Base-by-base conservation (phyloP, 2,888 invertebrate genomes). In the Cartodere bifasciata region DNA sequence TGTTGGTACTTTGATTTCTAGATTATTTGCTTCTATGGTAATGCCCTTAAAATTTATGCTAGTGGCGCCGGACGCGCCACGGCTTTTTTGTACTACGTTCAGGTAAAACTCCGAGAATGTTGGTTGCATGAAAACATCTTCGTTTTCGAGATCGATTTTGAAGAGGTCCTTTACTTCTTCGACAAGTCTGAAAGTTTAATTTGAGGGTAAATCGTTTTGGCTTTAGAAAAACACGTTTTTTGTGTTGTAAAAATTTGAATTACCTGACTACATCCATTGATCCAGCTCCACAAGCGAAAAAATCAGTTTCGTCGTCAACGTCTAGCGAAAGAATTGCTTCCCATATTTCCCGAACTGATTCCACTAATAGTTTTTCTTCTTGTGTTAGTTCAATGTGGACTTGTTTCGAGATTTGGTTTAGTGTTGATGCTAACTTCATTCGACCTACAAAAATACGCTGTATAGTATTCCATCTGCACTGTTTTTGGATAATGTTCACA, bases 191-290 rank as follows among this genome's bases (percentile, higher is more conserved):
- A 3, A 46, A 39, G 10, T 20, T 3, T n/a, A n/a, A n/a, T 17
- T 17, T 9, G 6, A 20, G 20, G 20, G 20, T 20, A 20, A 20
- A 20, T 20, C 6, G 20, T 7, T 20, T 6, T 20, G 20, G 9
- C 20, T 7, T 7, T 20, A 20, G 9, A n/a, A n/a, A n/a, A n/a
- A n/a, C n/a, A n/a, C n/a, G n/a, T n/a, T n/a, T n/a, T n/a, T n/a
- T n/a, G n/a, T n/a, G n/a, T n/a, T n/a, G n/a, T n/a, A n/a, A n/a
- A n/a, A n/a, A n/a, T n/a, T n/a, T n/a, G n/a, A n/a, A n/a, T 42
- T 47, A 68, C 64, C 74, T 66, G 1, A 94, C 91, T 2, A 95
- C 92, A 56, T 97, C 95, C 90, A 97, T 95, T 4, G 94, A 94
- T 1, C 90, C 88, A n/a, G 88, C 95, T 7, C 95, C 95, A n/a